Evolutionary conservation across 2,113 vertebrate genomes (phyloP), one percentile per base, ranked within the genome.

Genomic region (Bubo bubo): DNA sequence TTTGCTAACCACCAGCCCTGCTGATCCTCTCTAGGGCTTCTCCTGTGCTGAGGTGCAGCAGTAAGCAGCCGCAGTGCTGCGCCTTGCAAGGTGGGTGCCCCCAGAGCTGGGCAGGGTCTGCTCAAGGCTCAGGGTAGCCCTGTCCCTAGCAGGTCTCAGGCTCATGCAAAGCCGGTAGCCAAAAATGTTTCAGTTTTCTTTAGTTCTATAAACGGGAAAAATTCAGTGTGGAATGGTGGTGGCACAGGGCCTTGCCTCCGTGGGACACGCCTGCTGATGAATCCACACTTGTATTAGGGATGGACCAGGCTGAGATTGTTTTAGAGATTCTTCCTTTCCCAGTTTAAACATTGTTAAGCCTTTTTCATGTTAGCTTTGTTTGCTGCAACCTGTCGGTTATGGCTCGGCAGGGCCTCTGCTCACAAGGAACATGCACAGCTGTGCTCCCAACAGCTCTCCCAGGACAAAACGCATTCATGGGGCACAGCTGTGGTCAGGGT

Each of bases 51-150:
- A 27, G 34, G 28, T 2, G 10, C 17, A 26, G 68, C 49, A 34
- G 47, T 9, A 22, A 30, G 30, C 49, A 56, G 34, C 8, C 24
- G 3, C 32, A 24, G 47, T 6, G 1, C 47, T 27, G 75, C 30
- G 10, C 12, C 8, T n/a, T 2, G 0, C 9, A 2, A 13, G 41
- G 32, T 1, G 4, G 39, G 12, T 70, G 13, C 45, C 35, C 50
- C 26, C 56, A 4, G 26, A 22, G 50, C 64, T 21, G 45, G 37
- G 37, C 75, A 93, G 30, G 22, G 10, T 11, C 64, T 70, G n/a
- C 11, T 45, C 5, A 6, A 80, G 50, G 37, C 26, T 70, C 1
- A 2, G 35, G 41, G 28, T 32, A 62, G 43, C 26, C 22, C 53
- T 45, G n/a, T 8, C 14, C 8, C 39, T 88, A 34, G 21, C n/a